Percentiles rank a stretch among this genome's conserved stretches.
Conservation (phyloP, 1,140 invertebrate species). For the Papilio helenus region DNA sequence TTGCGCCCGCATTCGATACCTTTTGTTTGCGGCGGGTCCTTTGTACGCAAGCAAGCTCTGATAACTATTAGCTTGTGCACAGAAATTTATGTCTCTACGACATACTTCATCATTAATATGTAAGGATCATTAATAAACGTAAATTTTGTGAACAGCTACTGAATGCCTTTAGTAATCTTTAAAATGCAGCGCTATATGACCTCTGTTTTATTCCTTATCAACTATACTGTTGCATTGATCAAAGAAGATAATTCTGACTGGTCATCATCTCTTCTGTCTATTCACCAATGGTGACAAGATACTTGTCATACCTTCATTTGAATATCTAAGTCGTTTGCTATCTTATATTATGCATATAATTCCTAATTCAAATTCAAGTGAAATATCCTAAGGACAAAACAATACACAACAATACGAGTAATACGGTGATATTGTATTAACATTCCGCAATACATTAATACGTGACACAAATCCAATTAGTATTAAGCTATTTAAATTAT, state of each 20-base stretch:
- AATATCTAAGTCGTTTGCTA: neutral
- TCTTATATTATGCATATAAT: neutral
- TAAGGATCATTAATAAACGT: neutral
- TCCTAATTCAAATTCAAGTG: no score
- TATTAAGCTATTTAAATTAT: slow-evolving; percentile 25
- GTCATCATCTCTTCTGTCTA: neutral
- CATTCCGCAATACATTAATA: slow-evolving; percentile 9
- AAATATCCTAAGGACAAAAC: neutral
- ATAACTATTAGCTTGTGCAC: neutral
- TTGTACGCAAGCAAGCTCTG: slow-evolving; percentile 58
- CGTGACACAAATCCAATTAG: slow-evolving; percentile 16
- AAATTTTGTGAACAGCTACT: neutral
- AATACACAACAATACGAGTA: neutral
- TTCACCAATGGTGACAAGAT: no score
- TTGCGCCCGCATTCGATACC: slow-evolving; percentile 59
- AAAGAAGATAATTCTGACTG: neutral
- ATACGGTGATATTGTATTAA: neutral
- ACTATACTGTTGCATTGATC: no score
- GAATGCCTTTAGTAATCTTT: neutral
- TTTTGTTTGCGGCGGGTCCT: slow-evolving; percentile 65
- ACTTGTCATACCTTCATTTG: neutral
- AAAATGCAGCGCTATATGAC: no score
- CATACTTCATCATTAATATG: neutral
- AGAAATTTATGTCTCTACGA: neutral
- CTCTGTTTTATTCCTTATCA: no score